phyloP scores from a whole-genome alignment of 1,140 invertebrate species.

The Nomia melanderi region DNA sequence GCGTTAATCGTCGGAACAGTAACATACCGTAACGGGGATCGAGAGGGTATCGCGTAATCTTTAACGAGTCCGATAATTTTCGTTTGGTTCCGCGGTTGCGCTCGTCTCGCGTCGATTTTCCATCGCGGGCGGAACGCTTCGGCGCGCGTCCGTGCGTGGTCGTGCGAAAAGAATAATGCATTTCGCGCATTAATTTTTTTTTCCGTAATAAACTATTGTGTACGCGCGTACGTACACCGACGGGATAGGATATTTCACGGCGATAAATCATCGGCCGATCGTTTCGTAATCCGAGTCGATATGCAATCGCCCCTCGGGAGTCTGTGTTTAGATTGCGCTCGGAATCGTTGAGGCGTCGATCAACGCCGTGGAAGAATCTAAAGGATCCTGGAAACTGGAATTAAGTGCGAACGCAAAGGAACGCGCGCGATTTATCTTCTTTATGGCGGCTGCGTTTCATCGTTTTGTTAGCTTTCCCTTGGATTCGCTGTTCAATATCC shows the following conservation, averaged over 20 bases:
- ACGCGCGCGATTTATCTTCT: too few relatives aligned
- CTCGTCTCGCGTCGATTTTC: not conserved
- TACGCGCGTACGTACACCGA: not conserved
- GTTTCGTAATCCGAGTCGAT: not conserved
- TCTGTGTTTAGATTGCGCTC: not conserved
- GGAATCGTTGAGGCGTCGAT: not conserved
- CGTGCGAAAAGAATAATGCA: conserved; percentile 3
- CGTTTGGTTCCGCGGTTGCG: conserved; percentile 49
- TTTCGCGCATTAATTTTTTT: conserved; percentile 2
- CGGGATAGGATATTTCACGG: not conserved
- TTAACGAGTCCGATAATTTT: conserved; percentile 71
- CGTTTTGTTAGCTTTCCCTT: too few relatives aligned
- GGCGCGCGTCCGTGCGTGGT: not conserved
- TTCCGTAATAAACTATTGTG: conserved; percentile 25
- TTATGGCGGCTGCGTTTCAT: too few relatives aligned
- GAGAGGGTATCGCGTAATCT: conserved; percentile 69
- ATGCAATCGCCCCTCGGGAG: not conserved
- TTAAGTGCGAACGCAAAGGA: too few relatives aligned
- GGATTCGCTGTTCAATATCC: too few relatives aligned
- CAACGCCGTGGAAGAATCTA: too few relatives aligned
- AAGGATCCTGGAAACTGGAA: too few relatives aligned
- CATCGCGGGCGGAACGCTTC: conserved; percentile 3
- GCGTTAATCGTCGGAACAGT: conserved; percentile 42
- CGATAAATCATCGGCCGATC: not conserved
- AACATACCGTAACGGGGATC: conserved; percentile 62